Conservation (phyloP, 2,888 invertebrate genomes). For the Drosophila helvetica region DNA sequence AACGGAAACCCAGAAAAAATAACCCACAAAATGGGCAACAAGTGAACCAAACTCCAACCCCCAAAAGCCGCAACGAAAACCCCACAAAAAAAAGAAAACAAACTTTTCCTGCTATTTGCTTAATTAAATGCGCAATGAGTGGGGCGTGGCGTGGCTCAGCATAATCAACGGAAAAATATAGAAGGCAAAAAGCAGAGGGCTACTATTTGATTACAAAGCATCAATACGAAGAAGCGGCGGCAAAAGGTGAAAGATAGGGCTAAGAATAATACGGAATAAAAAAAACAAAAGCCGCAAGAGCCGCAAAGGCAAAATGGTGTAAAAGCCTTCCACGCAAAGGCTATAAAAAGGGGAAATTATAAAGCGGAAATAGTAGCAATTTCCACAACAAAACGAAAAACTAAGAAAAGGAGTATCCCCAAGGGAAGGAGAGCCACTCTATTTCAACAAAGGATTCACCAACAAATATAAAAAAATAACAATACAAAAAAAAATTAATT, state of each 20-base stretch:
- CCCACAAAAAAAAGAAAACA: conserved; percentile 17
- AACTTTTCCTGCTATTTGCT: conserved; percentile 67
- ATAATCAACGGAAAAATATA: conserved; percentile 28
- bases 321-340: conserved; percentile 19
- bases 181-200: conserved; percentile 19
- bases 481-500: too few species aligned
- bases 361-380: conserved; percentile 53
- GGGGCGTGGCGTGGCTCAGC: conserved; percentile 46
- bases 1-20: conserved; percentile 10
- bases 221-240: conserved; percentile 52
- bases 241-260: conserved; percentile 14
- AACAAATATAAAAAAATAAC: too few species aligned
- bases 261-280: conserved; percentile 34
- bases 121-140: conserved; percentile 68
- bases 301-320: conserved; percentile 37
- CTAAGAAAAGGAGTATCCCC: background rate
- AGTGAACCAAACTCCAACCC: conserved; percentile 39
- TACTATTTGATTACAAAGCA: conserved; percentile 69
- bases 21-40: conserved; percentile 51
- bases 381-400: background rate
- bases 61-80: conserved; percentile 22
- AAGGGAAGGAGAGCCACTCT: background rate
- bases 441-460: background rate
- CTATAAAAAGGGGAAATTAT: conserved; percentile 61
- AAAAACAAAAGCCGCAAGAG: conserved; percentile 34